A percentile compares a stretch with the other conserved stretches of the same genome.
These are phyloP conservation scores for Drepanosiphum platanoidis DNA, from an alignment of 2,888 invertebrate species.

Conservation along the genomic window DNA sequence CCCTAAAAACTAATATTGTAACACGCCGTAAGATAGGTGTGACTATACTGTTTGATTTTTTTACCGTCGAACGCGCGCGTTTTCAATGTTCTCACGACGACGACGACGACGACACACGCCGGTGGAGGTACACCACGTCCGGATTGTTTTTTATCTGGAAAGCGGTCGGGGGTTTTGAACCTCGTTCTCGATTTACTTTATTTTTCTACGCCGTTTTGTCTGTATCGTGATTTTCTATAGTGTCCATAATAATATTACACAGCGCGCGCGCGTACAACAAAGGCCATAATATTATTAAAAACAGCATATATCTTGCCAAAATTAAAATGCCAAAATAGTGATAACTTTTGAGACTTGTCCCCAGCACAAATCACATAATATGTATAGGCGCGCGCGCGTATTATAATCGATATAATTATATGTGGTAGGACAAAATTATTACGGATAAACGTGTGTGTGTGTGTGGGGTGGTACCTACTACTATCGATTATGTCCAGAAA, in stretches of 20 bases:
- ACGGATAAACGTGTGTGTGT: too few species aligned
- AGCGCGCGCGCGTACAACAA: too few species aligned
- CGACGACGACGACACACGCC: too few species aligned
- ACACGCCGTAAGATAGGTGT: too few species aligned
- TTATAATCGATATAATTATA: not conserved
- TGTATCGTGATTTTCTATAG: not conserved
- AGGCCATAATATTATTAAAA: not conserved
- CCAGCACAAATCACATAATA: too few species aligned
- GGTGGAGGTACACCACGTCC: too few species aligned
- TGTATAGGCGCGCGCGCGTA: not conserved
- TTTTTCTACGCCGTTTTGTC: not conserved
- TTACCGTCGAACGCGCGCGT: constrained; percentile 18
- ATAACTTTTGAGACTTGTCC: not conserved
- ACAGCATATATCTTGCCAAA: not conserved
- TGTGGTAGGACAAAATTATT: too few species aligned
- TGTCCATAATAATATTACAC: not conserved
- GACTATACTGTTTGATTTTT: too few species aligned
- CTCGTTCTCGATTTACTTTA: not conserved
- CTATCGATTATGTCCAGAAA: not conserved
- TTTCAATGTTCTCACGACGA: too few species aligned
- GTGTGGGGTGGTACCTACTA: too few species aligned
- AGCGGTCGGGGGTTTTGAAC: too few species aligned
- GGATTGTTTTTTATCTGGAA: too few species aligned
- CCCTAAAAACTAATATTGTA: constrained; percentile 20
- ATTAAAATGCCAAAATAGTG: constrained; percentile 3